Percentiles rank a stretch among this genome's conserved stretches.
phyloP scores from a whole-genome alignment of 2,113 vertebrate genomes.

The Anarrhichthys ocellatus region DNA sequence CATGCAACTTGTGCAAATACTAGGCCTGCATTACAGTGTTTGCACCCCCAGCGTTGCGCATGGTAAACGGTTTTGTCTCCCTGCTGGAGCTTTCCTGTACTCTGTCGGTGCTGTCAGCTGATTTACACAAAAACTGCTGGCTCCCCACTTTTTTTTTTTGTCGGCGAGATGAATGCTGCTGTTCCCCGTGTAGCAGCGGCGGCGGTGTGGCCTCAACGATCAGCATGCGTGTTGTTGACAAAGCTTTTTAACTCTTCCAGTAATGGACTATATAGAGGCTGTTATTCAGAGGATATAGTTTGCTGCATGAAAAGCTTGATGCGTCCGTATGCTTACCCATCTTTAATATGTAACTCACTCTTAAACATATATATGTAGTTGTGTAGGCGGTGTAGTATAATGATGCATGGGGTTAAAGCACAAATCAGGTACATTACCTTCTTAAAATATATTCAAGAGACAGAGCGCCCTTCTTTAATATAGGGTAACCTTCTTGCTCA shows the following conservation, averaged over 20 bases:
- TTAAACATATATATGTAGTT: not conserved
- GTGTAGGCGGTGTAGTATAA: slow-evolving; percentile 15
- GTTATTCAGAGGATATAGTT: slow-evolving; percentile 5
- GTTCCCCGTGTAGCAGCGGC: slow-evolving; percentile 25
- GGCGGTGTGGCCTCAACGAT: slow-evolving; percentile 48
- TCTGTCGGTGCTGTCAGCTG: slow-evolving; percentile 69
- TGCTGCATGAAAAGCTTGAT: slow-evolving; percentile 29
- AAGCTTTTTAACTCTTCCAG: slow-evolving; percentile 55
- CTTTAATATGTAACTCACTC: not conserved
- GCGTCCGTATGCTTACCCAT: not conserved
- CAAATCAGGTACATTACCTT: slow-evolving; percentile 10
- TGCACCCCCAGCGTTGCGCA: not conserved
- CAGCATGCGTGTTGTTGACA: slow-evolving; percentile 65
- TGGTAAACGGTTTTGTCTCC: slow-evolving; percentile 39
- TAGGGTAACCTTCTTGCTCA: slow-evolving; percentile 53
- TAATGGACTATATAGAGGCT: slow-evolving; percentile 6
- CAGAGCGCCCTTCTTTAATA: slow-evolving; percentile 62
- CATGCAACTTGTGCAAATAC: slow-evolving; percentile 10
- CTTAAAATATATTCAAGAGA: slow-evolving; percentile 52
- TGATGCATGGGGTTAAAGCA: slow-evolving; percentile 28
- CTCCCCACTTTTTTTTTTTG: slow-evolving; percentile 74
- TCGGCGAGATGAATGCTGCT: slow-evolving; percentile 55
- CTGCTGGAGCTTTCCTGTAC: slow-evolving; percentile 25
- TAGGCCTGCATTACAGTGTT: not conserved
- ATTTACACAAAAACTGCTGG: slow-evolving; percentile 68